Evolutionary conservation across 2,113 vertebrate species (phyloP), one percentile per base, ranked within the genome.

Genomic region (Melanerpes aurifrons): DNA sequence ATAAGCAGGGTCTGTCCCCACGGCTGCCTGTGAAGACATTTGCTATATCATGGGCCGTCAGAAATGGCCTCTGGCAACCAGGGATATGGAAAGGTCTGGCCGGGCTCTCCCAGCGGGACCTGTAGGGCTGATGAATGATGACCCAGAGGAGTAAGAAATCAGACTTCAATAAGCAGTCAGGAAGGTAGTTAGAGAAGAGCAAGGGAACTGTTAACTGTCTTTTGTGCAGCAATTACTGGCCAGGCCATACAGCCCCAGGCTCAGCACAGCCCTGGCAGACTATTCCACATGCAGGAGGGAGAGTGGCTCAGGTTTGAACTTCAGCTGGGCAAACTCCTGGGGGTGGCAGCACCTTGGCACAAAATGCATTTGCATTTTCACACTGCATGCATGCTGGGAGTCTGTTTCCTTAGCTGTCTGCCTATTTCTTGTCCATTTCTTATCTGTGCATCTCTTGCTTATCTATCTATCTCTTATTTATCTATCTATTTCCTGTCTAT

Each of bases 21-120:
- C 28, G 97, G 97, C 92, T 97, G 37, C 83, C 87, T 94, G 96
- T 68, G 92, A 92, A 95, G 96, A 97, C 94, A 96, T 97, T 98
- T 98, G 97, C 98, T 94, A 92, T 95, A 96, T 95, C 97, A 94
- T 58, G 87, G 96, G 91, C 97, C 90, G 86, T 96, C 97, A 96
- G 70, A 97, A 97, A 98, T 97, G 97, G 97, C 98, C 98, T 89
- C 97, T 94, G 97, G 98, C 97, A 94, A 98, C 61, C 32, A 58
- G 92, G 95, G 89, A 95, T 94, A 88, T 91, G 96, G 89, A 81
- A 72, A 91, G 97, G 97, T 95, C 97, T 97, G 94, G 92, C 22
- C 62, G 86, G 94, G 66, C 75, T 83, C 72, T 96, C 97, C 98
- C 95, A 4, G 82, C 24, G 96, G 97, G 97, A 95, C 45, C 82